Conservation (phyloP, 2,888 invertebrate genomes). For the Alcis repandata region DNA sequence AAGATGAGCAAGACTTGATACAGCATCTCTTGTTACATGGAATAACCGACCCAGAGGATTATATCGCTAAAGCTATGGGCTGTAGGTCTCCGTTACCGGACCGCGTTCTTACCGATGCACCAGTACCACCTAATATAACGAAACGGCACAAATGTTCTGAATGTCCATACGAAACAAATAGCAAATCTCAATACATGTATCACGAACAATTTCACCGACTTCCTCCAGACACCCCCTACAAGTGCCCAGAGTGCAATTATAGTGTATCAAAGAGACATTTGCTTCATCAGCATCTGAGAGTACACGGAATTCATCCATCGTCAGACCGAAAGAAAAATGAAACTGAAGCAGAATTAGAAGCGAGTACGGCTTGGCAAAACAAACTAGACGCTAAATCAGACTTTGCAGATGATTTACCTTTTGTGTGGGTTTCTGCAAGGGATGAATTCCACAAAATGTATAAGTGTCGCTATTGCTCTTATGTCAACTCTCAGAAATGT, state of each 20-base stretch:
- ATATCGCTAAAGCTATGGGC: conserved; percentile 79
- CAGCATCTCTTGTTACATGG: conserved; percentile 90
- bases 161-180: conserved; percentile 95
- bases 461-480: conserved; percentile 94
- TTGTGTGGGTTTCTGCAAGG: conserved; percentile 92
- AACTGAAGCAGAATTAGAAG: conserved; percentile 77
- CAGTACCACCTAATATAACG: conserved; percentile 59
- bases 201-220: conserved; percentile 94
- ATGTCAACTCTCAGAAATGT: conserved; percentile 92
- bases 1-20: conserved; percentile 89
- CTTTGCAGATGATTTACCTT: conserved; percentile 88
- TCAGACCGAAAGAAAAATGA: conserved; percentile 69
- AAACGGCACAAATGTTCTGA: conserved; percentile 92
- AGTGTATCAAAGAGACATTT: conserved; percentile 93
- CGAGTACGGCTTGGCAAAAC: conserved; percentile 53
- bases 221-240: conserved; percentile 91
- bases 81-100: conserved; percentile 70
- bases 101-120: conserved; percentile 38
- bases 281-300: conserved; percentile 93
- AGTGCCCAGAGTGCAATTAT: conserved; percentile 93
- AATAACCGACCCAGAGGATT: conserved; percentile 86
- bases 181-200: conserved; percentile 94
- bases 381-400: conserved; percentile 63
- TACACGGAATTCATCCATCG: conserved; percentile 87
- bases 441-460: conserved; percentile 93